Conservation (phyloP, 2,888 invertebrate species). For the Bimastos eiseni region DNA sequence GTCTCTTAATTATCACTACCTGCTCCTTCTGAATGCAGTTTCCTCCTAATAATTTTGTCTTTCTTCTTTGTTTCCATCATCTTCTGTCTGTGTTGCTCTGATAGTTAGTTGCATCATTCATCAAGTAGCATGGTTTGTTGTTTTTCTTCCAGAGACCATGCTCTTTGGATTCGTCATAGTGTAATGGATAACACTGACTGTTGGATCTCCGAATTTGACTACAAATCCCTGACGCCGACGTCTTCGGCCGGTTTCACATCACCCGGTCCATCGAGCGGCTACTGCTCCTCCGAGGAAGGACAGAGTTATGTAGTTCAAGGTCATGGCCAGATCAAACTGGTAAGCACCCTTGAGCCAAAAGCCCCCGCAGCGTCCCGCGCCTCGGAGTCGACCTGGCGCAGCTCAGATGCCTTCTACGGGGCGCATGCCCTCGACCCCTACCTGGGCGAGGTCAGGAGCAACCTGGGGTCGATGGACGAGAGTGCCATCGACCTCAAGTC, state of each 20-base stretch:
- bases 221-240: background rate
- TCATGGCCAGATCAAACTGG: background rate
- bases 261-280: conserved; percentile 32
- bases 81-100: background rate
- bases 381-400: background rate
- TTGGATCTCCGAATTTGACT: conserved; percentile 25
- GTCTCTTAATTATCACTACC: background rate
- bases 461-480: background rate
- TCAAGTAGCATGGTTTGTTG: background rate
- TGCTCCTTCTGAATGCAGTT: no score
- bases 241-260: conserved; percentile 9
- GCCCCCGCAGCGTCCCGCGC: background rate
- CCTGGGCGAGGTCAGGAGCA: background rate
- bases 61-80: background rate
- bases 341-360: background rate
- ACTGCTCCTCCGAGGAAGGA: conserved; percentile 30
- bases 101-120: background rate
- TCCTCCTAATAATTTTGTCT: background rate
- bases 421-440: background rate
- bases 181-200: conserved; percentile 31
- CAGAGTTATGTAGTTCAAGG: background rate
- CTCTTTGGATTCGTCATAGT: background rate
- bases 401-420: conserved; percentile 20
- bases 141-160: conserved; percentile 2
- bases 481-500: background rate